Evolutionary conservation across 1,140 invertebrate genomes (phyloP).

Genomic region (Telenomus remus): DNA sequence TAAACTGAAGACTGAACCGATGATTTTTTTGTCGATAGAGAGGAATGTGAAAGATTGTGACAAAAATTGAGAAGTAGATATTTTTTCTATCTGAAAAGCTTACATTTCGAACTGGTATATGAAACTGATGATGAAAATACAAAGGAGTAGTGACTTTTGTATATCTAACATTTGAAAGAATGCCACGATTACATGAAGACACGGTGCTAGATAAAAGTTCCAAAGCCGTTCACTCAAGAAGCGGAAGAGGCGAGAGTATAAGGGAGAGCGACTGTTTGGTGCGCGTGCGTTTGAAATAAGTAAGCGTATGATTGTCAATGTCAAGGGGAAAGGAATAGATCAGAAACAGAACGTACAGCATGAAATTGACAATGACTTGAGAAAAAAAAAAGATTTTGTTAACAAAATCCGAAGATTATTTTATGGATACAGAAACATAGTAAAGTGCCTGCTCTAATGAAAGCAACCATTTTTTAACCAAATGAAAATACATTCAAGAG

Average conservation of each 20-base stretch:
- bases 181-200: constrained; percentile 59
- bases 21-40: constrained; percentile 30
- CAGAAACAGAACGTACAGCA: constrained; percentile 26
- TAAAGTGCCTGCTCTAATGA: constrained; percentile 70
- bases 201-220: constrained; percentile 74
- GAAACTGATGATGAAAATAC: constrained; percentile 1
- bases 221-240: constrained; percentile 58
- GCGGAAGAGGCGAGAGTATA: constrained; percentile 37
- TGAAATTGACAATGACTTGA: constrained; percentile 24
- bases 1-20: constrained; percentile 41
- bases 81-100: constrained; percentile 29
- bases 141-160: constrained; percentile 25
- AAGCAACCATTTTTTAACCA: constrained; percentile 35
- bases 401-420: constrained; percentile 35
- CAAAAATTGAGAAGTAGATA: constrained; percentile 28
- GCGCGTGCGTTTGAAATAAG: constrained; percentile 28
- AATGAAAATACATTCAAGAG: constrained; percentile 27
- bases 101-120: constrained; percentile 22
- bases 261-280: constrained; percentile 38
- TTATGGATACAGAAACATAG: constrained; percentile 67
- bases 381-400: constrained; percentile 39
- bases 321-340: constrained; percentile 17
- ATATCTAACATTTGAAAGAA: constrained; percentile 19
- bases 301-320: constrained; percentile 35
- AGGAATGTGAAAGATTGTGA: constrained; percentile 26